phyloP scores from a whole-genome alignment of 1,140 invertebrate species.

The Telenomus remus region DNA sequence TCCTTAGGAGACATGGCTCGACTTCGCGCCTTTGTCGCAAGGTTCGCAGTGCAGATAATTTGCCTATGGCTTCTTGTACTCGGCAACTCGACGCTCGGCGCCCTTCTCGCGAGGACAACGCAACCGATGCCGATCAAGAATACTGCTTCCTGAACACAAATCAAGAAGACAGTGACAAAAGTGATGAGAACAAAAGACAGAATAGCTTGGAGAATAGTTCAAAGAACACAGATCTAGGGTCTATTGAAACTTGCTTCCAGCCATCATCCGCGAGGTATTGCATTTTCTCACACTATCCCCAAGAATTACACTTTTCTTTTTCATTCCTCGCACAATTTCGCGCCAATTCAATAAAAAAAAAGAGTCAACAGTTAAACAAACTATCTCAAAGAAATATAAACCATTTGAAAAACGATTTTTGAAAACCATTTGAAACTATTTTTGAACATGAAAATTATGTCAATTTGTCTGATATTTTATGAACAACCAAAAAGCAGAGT shows the following conservation, averaged over 20 bases:
- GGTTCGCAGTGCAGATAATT: conserved; percentile 82
- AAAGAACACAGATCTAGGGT: conserved; percentile 62
- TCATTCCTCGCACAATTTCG: not conserved
- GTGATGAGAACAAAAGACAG: conserved; percentile 66
- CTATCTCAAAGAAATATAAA: too few species aligned
- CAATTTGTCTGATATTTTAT: too few species aligned
- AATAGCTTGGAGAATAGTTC: conserved; percentile 65
- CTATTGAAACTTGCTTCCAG: conserved; percentile 62
- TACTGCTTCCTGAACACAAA: conserved; percentile 62
- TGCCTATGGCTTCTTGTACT: conserved; percentile 70
- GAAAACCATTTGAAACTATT: too few species aligned
- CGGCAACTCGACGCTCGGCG: conserved; percentile 62
- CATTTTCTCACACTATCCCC: conserved; percentile 7
- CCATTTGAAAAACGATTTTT: too few species aligned
- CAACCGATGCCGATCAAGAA: conserved; percentile 76
- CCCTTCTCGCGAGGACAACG: conserved; percentile 65
- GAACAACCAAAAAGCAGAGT: too few species aligned
- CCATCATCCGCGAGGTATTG: conserved; percentile 66
- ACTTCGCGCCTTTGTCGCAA: conserved; percentile 85
- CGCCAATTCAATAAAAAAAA: too few species aligned
- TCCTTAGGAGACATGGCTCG: conserved; percentile 84
- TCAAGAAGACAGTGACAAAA: conserved; percentile 66
- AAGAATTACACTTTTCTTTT: not conserved
- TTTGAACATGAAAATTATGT: too few species aligned
- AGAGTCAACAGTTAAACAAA: too few species aligned